These are phyloP conservation scores for Hedychridium roseum DNA, from an alignment of 2,888 invertebrate genomes.

Conservation along the genomic window DNA sequence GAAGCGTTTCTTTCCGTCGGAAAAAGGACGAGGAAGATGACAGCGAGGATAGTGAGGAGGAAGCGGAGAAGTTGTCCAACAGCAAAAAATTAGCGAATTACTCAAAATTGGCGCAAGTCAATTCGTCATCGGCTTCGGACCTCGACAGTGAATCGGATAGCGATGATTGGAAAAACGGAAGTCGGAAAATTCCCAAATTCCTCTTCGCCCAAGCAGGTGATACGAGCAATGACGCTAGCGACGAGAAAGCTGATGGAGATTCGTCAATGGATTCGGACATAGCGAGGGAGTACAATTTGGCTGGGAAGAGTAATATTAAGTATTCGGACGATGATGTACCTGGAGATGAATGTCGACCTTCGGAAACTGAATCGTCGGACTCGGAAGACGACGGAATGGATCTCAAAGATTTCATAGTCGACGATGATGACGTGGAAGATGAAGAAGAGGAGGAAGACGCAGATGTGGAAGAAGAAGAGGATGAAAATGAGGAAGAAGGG, in stretches of 20 bases:
- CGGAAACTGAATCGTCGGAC: constrained; percentile 51
- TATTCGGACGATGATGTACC: constrained; percentile 51
- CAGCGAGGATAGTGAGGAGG: constrained; percentile 1
- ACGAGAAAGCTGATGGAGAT: constrained; percentile 10
- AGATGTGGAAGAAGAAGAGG: constrained; percentile 20
- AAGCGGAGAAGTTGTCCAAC: background rate
- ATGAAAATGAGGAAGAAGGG: constrained; percentile 16
- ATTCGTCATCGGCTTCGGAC: constrained; percentile 26
- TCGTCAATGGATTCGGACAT: constrained; percentile 45
- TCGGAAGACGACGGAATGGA: constrained; percentile 49
- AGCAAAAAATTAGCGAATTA: constrained; percentile 10
- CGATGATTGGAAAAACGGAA: constrained; percentile 12
- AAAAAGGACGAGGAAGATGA: background rate
- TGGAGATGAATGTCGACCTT: constrained; percentile 50
- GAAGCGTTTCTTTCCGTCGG: constrained; percentile 1
- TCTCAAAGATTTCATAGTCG: constrained; percentile 47
- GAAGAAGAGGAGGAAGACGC: constrained; percentile 16
- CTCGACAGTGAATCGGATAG: constrained; percentile 6
- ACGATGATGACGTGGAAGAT: constrained; percentile 40
- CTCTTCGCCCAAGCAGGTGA: constrained; percentile 16
- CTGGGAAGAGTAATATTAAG: constrained; percentile 29
- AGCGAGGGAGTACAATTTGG: constrained; percentile 48
- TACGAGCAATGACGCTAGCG: constrained; percentile 10
- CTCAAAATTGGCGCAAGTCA: constrained; percentile 24
- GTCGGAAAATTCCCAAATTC: constrained; percentile 18